Base-by-base conservation (phyloP, 2,113 vertebrate genomes). In the Nesospiza acunhae region DNA sequence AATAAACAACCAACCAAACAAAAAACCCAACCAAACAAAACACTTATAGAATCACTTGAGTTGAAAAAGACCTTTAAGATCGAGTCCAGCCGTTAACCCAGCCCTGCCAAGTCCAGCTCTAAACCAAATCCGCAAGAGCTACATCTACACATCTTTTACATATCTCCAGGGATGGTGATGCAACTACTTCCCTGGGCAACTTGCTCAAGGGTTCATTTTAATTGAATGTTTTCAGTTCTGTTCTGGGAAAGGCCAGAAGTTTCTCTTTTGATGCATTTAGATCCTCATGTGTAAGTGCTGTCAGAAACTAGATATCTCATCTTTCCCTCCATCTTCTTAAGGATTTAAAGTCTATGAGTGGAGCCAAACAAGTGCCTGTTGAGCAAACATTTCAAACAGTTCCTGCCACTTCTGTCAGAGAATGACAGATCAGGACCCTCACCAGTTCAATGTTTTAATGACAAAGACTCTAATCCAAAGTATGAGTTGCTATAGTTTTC, bases 11-110 rank as follows among this genome's bases (percentile, higher is more conserved):
- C 12, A 69, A 23, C 7, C 4, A 35, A 50, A 8, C 5, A 69
- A 30, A 66, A 66, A 59, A 1, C 2, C 4, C 27, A 52, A 44
- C 5, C 33, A 30, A 53, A 28, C 7, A 52, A 60, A 68, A 60
- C 39, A 26, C 13, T 23, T 11, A 12, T 5, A 31, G 26, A 80
- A 37, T 30, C 3, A 33, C 62, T 69, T 69, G 10, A 11, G 31
- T 15, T 22, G 27, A 23, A 75, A 80, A 75, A 75, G 8, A n/a
- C 11, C 3, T 50, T 50, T 42, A 56, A 50, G 23, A 30, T n/a
- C 9, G 14, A n/a, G 20, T 56, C 16, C 16, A 56, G 9, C 41
- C 0, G 0, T 72, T 60, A 74, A 55, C 11, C 10, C 3, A 10
- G 4, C 13, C 17, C 13, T 80, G 10, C 18, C n/a, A 68, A 62